Conservation (phyloP, 2,888 invertebrate species). For the Meiosimyza decipiens region DNA sequence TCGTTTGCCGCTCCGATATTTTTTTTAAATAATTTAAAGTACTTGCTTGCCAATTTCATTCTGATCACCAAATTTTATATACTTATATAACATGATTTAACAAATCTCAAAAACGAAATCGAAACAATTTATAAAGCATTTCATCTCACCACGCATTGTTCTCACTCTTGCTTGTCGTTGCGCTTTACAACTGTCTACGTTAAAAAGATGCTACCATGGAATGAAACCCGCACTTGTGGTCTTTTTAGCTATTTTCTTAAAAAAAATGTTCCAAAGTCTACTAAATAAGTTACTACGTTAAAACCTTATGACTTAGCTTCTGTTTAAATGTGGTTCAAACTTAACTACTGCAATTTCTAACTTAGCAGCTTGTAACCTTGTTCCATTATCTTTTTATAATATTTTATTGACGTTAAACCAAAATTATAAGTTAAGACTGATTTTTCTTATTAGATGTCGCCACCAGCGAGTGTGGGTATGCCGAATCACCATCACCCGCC, state of each 20-base stretch:
- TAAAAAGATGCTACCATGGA: no score
- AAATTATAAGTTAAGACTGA: not conserved
- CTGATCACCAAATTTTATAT: conserved; percentile 29
- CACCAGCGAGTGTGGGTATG: conserved; percentile 66
- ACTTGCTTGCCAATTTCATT: conserved; percentile 42
- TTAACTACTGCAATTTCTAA: no score
- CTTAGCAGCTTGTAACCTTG: no score
- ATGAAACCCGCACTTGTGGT: no score
- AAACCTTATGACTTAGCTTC: no score
- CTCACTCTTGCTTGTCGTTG: conserved; percentile 41
- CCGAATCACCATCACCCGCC: conserved; percentile 53
- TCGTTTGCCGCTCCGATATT: no score
- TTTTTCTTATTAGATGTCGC: conserved; percentile 72
- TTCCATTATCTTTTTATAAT: no score
- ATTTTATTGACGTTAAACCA: no score
- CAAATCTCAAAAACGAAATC: conserved; percentile 29
- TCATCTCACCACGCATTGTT: conserved; percentile 51
- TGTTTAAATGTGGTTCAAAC: no score
- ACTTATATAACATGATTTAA: conserved; percentile 16
- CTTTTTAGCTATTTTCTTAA: no score
- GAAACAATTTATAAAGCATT: conserved; percentile 58
- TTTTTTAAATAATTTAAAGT: conserved; percentile 11
- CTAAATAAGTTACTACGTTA: no score
- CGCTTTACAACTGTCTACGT: conserved; percentile 50
- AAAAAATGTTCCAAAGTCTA: no score